phyloP scores from a whole-genome alignment of 2,888 invertebrate genomes.

The Apodemia zela region DNA sequence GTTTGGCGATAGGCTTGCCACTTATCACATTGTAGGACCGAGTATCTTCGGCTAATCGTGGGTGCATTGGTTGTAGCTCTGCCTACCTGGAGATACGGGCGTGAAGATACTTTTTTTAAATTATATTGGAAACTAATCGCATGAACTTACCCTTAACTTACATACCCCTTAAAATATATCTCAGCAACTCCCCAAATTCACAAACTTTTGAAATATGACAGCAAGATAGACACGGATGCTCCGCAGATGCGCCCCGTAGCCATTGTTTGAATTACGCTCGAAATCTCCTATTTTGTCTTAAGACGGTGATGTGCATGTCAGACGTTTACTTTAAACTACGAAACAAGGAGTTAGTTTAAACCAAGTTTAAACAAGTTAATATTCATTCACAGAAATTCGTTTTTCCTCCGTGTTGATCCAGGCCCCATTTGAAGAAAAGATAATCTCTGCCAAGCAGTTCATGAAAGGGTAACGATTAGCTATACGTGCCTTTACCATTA shows the following conservation, averaged over 20 bases:
- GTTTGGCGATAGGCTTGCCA: too few species aligned
- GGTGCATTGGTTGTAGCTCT: too few species aligned
- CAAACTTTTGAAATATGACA: conserved; percentile 23
- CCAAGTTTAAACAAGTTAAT: neutral
- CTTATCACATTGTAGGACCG: too few species aligned
- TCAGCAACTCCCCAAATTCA: conserved; percentile 1
- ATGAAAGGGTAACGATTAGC: too few species aligned
- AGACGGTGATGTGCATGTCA: conserved; percentile 5
- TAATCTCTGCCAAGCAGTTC: too few species aligned
- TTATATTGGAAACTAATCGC: too few species aligned
- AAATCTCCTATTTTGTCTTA: conserved; percentile 6
- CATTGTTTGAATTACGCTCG: conserved; percentile 20
- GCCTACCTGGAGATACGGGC: too few species aligned
- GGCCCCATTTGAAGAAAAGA: too few species aligned
- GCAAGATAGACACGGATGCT: conserved; percentile 15
- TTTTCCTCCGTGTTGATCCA: too few species aligned
- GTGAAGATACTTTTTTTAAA: too few species aligned
- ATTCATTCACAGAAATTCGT: neutral
- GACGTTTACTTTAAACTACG: neutral
- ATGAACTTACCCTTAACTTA: neutral
- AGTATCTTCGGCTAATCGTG: too few species aligned
- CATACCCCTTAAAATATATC: neutral
- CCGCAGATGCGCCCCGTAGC: conserved; percentile 9
- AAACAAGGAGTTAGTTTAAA: neutral
- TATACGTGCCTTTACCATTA: too few species aligned